Percentiles rank a stretch among this genome's conserved stretches.
These are phyloP conservation scores for Drosophila nigricruria DNA, from an alignment of 2,888 invertebrate genomes.

Conservation along the genomic window DNA sequence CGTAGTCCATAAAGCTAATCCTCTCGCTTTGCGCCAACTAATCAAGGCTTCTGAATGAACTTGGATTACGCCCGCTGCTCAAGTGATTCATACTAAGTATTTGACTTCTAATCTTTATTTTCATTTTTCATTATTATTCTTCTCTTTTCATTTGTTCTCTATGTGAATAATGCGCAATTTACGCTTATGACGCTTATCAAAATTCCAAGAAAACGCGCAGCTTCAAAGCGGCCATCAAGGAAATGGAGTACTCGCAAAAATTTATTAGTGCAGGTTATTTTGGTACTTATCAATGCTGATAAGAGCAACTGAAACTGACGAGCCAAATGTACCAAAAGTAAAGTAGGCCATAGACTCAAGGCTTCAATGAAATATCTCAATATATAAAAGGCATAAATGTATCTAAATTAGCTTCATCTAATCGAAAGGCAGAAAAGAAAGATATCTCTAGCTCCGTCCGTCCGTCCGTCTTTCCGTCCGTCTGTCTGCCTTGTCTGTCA, in stretches of 20 bases:
- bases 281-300: conserved; percentile 59
- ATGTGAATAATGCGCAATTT: conserved; percentile 19
- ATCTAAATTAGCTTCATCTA: not conserved
- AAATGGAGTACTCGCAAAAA: conserved; percentile 54
- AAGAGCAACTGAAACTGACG: conserved; percentile 3
- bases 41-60: conserved; percentile 6
- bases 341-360: not conserved
- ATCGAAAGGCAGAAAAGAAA: not conserved
- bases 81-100: conserved; percentile 11
- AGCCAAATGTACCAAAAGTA: conserved; percentile 12
- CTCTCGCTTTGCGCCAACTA: not conserved
- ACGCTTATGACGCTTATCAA: conserved; percentile 53
- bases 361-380: not conserved
- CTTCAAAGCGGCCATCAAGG: conserved; percentile 28
- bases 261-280: conserved; percentile 76
- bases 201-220: conserved; percentile 56
- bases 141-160: not conserved
- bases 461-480: not conserved
- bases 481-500: not conserved
- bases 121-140: not conserved
- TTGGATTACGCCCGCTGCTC: not conserved
- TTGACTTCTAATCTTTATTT: conserved; percentile 18
- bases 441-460: not conserved
- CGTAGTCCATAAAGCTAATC: conserved; percentile 56
- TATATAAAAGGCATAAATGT: no score